phyloP scores from a whole-genome alignment of 2,797 vertebrate genomes.

The Pelodytes ibericus region DNA sequence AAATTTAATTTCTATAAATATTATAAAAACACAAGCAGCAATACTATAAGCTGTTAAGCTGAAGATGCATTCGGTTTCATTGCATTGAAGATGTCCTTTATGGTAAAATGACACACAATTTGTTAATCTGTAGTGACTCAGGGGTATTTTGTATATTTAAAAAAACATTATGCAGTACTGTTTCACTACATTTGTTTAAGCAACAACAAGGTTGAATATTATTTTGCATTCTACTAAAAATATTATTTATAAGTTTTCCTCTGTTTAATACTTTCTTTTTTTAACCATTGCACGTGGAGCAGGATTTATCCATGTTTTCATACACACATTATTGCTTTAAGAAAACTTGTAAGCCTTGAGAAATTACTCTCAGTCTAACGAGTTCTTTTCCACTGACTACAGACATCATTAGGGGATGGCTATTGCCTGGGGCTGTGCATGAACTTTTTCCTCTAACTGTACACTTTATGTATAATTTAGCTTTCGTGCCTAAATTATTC shows the following conservation, averaged over 20 bases:
- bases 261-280: conserved; percentile 53
- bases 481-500: conserved; percentile 97
- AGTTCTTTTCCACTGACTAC: conserved; percentile 93
- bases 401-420: conserved; percentile 97
- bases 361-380: conserved; percentile 97
- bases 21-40: no score
- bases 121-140: background rate
- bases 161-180: background rate
- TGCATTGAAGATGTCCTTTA: background rate
- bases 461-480: conserved; percentile 99
- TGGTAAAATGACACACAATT: background rate
- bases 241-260: background rate
- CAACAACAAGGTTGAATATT: background rate
- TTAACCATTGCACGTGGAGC: conserved; percentile 63
- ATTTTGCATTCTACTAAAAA: conserved; percentile 39
- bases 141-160: background rate
- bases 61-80: no score
- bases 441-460: conserved; percentile 99
- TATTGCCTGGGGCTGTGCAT: conserved; percentile 92
- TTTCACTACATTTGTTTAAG: background rate
- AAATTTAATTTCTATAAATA: no score
- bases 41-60: no score
- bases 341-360: conserved; percentile 87
- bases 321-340: conserved; percentile 85
- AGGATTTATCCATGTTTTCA: conserved; percentile 74